phyloP scores from a whole-genome alignment of 2,888 invertebrate genomes.

The Eudemis profundana region DNA sequence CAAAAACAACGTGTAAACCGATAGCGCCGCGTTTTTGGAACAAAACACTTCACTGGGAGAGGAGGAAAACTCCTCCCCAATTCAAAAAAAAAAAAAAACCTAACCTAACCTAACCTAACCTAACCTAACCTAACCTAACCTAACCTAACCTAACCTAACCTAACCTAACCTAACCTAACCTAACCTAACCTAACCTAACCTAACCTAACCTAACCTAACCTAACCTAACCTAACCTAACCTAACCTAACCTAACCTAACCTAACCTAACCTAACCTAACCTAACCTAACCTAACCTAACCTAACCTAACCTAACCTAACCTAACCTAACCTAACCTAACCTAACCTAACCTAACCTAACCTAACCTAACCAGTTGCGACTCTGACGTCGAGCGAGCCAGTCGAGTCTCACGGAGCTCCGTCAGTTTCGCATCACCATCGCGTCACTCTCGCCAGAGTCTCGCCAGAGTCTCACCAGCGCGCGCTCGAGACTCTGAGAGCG shows the following conservation, averaged over 20 bases:
- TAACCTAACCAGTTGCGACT: constrained; percentile 28
- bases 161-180: constrained; percentile 38
- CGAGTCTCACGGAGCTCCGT: too few relatives aligned
- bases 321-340: constrained; percentile 46
- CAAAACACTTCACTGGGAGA: too few relatives aligned
- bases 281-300: constrained; percentile 31
- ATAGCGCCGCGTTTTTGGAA: too few relatives aligned
- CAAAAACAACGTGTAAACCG: too few relatives aligned
- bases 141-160: constrained; percentile 41
- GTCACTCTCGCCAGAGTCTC: too few relatives aligned
- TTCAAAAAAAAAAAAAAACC: too few relatives aligned
- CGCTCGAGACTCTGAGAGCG: too few relatives aligned
- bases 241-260: constrained; percentile 36
- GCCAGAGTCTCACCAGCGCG: too few relatives aligned
- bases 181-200: constrained; percentile 17
- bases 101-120: constrained; percentile 42
- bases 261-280: constrained; percentile 38
- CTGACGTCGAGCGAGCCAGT: too few relatives aligned
- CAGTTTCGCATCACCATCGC: too few relatives aligned
- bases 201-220: constrained; percentile 18
- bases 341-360: constrained; percentile 36
- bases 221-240: not conserved
- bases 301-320: constrained; percentile 18
- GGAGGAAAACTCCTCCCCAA: too few relatives aligned
- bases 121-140: constrained; percentile 33